Conservation (phyloP, 1,140 invertebrate species). For the Ptiloglossa arizonensis region DNA sequence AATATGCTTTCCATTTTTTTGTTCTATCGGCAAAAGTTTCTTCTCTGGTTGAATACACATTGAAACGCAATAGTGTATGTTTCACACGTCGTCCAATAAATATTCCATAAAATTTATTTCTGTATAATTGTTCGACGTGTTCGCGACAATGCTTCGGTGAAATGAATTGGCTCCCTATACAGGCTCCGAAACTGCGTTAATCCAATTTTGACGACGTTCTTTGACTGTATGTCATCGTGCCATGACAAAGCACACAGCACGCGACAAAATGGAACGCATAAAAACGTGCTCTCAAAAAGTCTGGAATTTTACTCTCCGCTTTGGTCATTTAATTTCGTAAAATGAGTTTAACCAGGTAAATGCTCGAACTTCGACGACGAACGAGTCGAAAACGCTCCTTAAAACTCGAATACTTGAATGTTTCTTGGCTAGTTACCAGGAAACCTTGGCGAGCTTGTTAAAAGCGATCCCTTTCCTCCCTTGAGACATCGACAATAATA, state of each 20-base stretch:
- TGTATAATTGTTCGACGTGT: neutral
- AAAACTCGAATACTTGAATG: conserved; percentile 7
- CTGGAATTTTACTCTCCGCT: neutral
- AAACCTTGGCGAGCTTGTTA: conserved; percentile 14
- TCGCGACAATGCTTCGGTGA: neutral
- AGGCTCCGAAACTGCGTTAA: conserved; percentile 11
- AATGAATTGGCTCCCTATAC: neutral
- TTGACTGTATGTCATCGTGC: neutral
- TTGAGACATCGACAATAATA: conserved; percentile 6
- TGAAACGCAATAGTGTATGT: too few relatives aligned
- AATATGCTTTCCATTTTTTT: too few relatives aligned
- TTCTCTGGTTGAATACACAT: too few relatives aligned
- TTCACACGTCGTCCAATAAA: neutral
- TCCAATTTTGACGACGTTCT: conserved; percentile 11
- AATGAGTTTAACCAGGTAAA: neutral
- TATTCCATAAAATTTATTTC: neutral
- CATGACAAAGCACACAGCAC: neutral
- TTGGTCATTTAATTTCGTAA: conserved; percentile 7
- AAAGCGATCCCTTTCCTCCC: neutral
- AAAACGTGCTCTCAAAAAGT: neutral
- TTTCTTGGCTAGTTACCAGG: conserved; percentile 9
- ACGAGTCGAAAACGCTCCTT: neutral
- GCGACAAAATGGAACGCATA: neutral
- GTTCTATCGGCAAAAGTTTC: too few relatives aligned
- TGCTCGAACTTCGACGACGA: neutral